A percentile compares a stretch with the other conserved stretches of the same genome.
phyloP scores from a whole-genome alignment of 1,140 invertebrate genomes.

The Drosophila ironensis region DNA sequence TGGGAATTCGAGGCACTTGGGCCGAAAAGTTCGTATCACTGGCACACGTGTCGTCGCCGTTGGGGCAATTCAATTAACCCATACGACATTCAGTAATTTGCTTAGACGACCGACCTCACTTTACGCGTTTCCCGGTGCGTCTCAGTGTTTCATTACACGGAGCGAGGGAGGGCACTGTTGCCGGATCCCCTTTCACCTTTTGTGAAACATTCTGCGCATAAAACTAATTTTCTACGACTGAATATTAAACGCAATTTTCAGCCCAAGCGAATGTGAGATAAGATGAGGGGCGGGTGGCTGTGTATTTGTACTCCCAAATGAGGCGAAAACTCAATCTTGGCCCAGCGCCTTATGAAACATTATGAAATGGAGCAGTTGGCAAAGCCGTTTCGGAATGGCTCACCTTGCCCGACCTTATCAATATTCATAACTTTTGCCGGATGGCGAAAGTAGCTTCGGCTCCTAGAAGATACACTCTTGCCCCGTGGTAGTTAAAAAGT shows the following conservation, averaged over 20 bases:
- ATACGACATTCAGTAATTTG: slow-evolving; percentile 43
- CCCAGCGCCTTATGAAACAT: slow-evolving; percentile 33
- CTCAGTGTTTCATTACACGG: not conserved
- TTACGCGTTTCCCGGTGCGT: not conserved
- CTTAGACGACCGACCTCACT: slow-evolving; percentile 18
- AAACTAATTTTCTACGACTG: slow-evolving; percentile 55
- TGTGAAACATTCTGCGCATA: slow-evolving; percentile 26
- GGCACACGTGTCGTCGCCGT: slow-evolving; percentile 27
- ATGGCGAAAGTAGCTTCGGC: slow-evolving; percentile 2
- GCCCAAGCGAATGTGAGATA: slow-evolving; percentile 12
- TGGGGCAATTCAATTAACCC: slow-evolving; percentile 49
- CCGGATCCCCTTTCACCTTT: slow-evolving; percentile 20
- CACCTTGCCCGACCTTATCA: slow-evolving; percentile 45
- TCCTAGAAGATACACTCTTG: not conserved
- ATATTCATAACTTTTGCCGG: slow-evolving; percentile 53
- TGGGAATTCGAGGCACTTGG: slow-evolving; percentile 10
- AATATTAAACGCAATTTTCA: slow-evolving; percentile 55
- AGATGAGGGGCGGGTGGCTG: not conserved
- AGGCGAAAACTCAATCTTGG: slow-evolving; percentile 49
- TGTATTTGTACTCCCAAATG: slow-evolving; percentile 46
- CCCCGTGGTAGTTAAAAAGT: not conserved
- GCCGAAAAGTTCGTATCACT: slow-evolving; percentile 10
- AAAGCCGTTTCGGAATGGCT: slow-evolving; percentile 18
- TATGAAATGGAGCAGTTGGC: slow-evolving; percentile 5
- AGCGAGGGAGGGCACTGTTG: not conserved